Base-by-base conservation (phyloP, 1,140 invertebrate genomes). In the Hesperophylax magnus region DNA sequence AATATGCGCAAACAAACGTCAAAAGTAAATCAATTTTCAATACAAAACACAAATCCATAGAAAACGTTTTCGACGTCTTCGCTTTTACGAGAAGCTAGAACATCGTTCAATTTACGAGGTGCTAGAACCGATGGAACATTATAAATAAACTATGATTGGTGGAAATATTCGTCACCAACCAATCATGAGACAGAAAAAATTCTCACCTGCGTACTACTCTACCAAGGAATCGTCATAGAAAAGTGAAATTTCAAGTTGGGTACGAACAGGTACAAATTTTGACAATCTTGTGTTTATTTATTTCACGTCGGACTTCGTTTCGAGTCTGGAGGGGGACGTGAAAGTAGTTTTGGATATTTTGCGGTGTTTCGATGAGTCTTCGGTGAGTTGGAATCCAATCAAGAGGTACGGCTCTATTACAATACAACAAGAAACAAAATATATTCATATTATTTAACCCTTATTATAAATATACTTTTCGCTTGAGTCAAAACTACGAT, bases 221-320 rank as follows among this genome's bases (percentile, higher is more conserved):
- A 47, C 3, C 11, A 11, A 47, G 8, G 18, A 61, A 60, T 24
- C 58, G 58, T 61, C 58, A 61, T 61, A 61, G 58, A 61, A 61
- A 61, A 61, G 58, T 61, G 24, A 61, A 58, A 18, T 61, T 61
- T 61, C 9, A 61, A 60, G 22, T 60, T 7, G 24, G 15, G 15
- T 65, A 39, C 34, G 9, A 39, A 27, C 20, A 17, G 15, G 15
- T 65, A 39, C 34, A 8, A 39, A 27, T 67, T 67, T 67, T 67
- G 63, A 67, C 63, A 67, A 67, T 2, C 31, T 67, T 67, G 8
- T 67, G 63, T 67, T 67, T 67, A 67, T 24, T 58, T 58, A 18
- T 22, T n/a, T 58, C 20, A 2, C 7, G 11, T 34, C 17, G 31
- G 7, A 27, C 8, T 9, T 61, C 8, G 24, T 9, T 8, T 24